Base-by-base conservation (phyloP, 2,888 invertebrate species). In the Nymphalis urticae region DNA sequence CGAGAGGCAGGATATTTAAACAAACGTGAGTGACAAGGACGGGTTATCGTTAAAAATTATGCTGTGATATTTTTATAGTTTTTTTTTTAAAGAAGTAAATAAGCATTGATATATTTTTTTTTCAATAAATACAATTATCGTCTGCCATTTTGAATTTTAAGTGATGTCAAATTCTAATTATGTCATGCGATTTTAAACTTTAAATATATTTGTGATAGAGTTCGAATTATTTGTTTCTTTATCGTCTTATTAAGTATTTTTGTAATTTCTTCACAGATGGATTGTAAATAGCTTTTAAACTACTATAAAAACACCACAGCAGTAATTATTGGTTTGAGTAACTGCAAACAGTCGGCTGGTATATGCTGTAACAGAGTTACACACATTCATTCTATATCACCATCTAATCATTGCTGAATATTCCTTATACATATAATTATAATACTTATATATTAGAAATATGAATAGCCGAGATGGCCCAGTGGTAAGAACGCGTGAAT, bases 1-100 rank as follows among this genome's bases (percentile, higher is more conserved):
- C 90, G 77, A 86, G 90, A 79, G 90, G 92, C 73, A 84, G 80
- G 78, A 91, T 92, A 83, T 86, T 91, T 79, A 92, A 92, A 79
- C 86, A 87, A 85, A 88, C 85, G 91, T 92, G 91, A 92, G 92
- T 92, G 80, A 82, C 27, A 73, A 74, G 73, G 79, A 78, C 74
- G 72, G 50, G 68, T 47, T 70, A 61, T 62, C 62, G 59, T 62
- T n/a, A 19, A 54, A 61, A 60, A 48, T 58, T 53, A 64, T 42
- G 54, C 27, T 60, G 54, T 59, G 62, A 47, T 59, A 47, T 32
- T 48, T 51, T 19, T 50, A 62, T 50, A 32, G 54, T 16, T 17
- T 19, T 2, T 48, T 16, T n/a, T n/a, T 50, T n/a, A 19, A 54
- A 53, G 3, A 16, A 16, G 0, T 5, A 24, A 24, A 24, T 16